phyloP scores from a whole-genome alignment of 2,797 vertebrate species.

The Intellagama lesueurii region DNA sequence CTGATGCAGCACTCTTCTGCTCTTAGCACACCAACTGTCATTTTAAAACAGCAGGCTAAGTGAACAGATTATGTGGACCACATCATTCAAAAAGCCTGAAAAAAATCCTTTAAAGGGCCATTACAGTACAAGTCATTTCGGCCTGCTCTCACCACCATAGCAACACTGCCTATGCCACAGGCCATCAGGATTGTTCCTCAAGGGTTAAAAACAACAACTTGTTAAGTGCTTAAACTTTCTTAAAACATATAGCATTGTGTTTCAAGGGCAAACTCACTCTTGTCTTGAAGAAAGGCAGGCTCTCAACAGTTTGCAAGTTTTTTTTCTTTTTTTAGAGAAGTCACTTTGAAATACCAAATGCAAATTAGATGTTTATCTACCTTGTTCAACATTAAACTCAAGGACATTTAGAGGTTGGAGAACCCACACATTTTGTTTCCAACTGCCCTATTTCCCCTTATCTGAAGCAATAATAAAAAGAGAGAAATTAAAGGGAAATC shows the following conservation, averaged over 20 bases:
- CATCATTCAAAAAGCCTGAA: not conserved
- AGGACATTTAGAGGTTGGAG: not conserved
- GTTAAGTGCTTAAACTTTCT: conserved; percentile 62
- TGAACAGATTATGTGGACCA: not conserved
- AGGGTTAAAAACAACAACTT: conserved; percentile 69
- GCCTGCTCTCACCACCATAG: conserved; percentile 47
- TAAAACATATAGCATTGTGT: conserved; percentile 73
- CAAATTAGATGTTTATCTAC: conserved; percentile 32
- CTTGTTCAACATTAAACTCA: not conserved
- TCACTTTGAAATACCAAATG: conserved; percentile 56
- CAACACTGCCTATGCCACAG: conserved; percentile 39
- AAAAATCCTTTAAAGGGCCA: conserved; percentile 23
- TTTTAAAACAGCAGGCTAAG: not conserved
- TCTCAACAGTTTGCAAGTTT: conserved; percentile 57
- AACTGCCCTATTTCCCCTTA: not conserved
- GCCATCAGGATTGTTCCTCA: conserved; percentile 47
- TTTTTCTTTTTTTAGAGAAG: conserved; percentile 51
- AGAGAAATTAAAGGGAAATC: not conserved
- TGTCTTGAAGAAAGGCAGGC: conserved; percentile 25
- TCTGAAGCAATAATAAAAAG: not conserved
- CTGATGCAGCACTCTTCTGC: not conserved
- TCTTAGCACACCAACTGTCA: not conserved
- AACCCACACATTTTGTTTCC: not conserved
- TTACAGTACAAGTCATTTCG: conserved; percentile 42
- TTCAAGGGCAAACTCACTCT: conserved; percentile 59